A percentile compares a stretch with the other conserved stretches of the same genome.
phyloP scores from a whole-genome alignment of 2,113 vertebrate genomes.

The Tinamus guttatus region DNA sequence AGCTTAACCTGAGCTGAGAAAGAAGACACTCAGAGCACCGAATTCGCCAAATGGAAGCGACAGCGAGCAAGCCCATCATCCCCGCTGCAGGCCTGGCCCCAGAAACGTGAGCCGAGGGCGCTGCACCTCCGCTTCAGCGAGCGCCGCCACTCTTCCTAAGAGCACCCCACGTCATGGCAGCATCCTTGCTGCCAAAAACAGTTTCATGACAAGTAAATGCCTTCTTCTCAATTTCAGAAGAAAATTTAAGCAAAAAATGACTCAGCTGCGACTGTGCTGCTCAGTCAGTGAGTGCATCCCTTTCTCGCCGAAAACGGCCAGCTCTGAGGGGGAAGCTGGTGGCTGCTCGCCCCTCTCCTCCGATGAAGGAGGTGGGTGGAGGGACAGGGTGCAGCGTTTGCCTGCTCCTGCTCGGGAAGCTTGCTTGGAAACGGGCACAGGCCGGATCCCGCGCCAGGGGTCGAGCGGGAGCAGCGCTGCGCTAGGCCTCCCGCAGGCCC shows the following conservation, averaged over 20 bases:
- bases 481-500: fast-evolving
- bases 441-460: fast-evolving
- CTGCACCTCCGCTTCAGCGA: neutral
- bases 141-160: neutral
- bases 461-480: neutral
- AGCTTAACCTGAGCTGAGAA: conserved; percentile 6
- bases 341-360: fast-evolving
- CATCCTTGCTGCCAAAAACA: neutral
- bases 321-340: fast-evolving
- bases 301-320: neutral
- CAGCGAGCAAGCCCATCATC: neutral
- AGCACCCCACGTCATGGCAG: neutral
- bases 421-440: neutral
- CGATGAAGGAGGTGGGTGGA: neutral
- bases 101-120: neutral
- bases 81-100: neutral
- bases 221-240: neutral
- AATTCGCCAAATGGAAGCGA: conserved; percentile 9
- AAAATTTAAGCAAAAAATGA: conserved; percentile 25
- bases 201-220: neutral
- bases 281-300: neutral
- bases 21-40: neutral
- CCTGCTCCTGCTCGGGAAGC: neutral
- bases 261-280: neutral
- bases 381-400: fast-evolving